Evolutionary conservation across 2,797 vertebrate species (phyloP), one percentile per base, ranked within the genome.

Genomic region (Stomatorhinus walkeri): DNA sequence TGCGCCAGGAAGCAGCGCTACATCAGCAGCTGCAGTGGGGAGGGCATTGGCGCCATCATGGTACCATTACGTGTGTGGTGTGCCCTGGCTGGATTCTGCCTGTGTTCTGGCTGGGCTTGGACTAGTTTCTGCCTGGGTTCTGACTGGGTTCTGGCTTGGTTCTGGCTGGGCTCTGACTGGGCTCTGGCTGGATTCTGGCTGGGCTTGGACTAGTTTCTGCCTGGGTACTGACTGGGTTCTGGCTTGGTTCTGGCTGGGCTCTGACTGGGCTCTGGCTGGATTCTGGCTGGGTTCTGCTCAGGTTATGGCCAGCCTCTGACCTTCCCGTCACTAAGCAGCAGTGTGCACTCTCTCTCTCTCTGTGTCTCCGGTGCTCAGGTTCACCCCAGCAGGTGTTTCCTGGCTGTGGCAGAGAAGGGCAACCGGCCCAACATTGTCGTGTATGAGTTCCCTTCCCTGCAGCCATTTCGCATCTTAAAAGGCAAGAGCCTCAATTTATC

Each of bases 331-430:
- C 12, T 72, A 72, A 72, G 22, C n/a, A 3, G 43, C 22, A 51
- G 46, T 84, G 19, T 84, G 81, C 1, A 1, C 43, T 46, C 43
- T 46, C 6, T 83, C 79, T 83, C 40, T 48, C 49, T 36, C 14
- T 79, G 12, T 84, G 61, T 7, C 28, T 10, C 43, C 0, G 93
- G 92, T 94, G 90, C 94, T n/a, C 92, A 99, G 98, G 94, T 94
- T 87, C 96, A 98, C 87, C 97, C 97, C 2, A 91, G 90, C 89
- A 96, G 94, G 94, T 92, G 93, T 64, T 95, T 96, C 92, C 96
- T 99, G 91, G 95, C 93, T 52, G 95, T 97, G 87, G 98, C 97
- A 92, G 98, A 99, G 92, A 99, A 99, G 91, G 98, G 98, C 91
- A 90, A 89, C 89, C 94, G 93, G 68, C 98, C 98, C 43, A 89